Base-by-base conservation (phyloP, 2,888 invertebrate genomes). In the Cryptophagus acutangulus region DNA sequence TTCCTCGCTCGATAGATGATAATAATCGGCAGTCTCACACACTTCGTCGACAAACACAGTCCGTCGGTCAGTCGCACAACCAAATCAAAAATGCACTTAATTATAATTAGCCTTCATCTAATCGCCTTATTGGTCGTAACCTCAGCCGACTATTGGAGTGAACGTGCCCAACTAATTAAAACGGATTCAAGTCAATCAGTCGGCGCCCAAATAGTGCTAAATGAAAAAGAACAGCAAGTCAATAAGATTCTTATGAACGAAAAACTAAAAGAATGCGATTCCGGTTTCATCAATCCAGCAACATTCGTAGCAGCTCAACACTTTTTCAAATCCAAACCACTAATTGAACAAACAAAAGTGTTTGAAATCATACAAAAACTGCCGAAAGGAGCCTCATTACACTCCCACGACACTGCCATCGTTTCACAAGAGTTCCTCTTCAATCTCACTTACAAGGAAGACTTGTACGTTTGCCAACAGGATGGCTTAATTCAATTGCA, bases 361-460 rank as follows among this genome's bases (percentile, higher is more conserved):
- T 87, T 79, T 57, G 65, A 75, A 49, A 71, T 85, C 4, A 75
- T 88, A 8, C 70, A 74, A 43, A 66, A 68, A 18, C 76, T 88
- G 74, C 87, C 88, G 0, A 88, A 88, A 66, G 88, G 84, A 2
- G 83, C 76, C 71, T 74, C 10, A 60, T 33, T 86, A 15, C 86
- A 86, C 62, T 70, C 77, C 0, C 87, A 86, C 57, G 81, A 82
- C 48, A 77, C 76, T 37, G 79, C 78, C 0, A 61, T 84, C 1
- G 70, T 76, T 9, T 79, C 79, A 4, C 69, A 75, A 0, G 77
- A 81, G 37, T 83, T 74, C 46, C 52, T 84, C 0, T 61, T 80
- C 36, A 74, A 78, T 24, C 54, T 85, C 16, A 85, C 84, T 0
- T 81, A 78, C 49, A 71, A 72, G 44, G 73, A 75, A 0, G 55